These are phyloP conservation scores for Arremon brunneinucha DNA, from an alignment of 2,797 vertebrate genomes.

Conservation along the genomic window DNA sequence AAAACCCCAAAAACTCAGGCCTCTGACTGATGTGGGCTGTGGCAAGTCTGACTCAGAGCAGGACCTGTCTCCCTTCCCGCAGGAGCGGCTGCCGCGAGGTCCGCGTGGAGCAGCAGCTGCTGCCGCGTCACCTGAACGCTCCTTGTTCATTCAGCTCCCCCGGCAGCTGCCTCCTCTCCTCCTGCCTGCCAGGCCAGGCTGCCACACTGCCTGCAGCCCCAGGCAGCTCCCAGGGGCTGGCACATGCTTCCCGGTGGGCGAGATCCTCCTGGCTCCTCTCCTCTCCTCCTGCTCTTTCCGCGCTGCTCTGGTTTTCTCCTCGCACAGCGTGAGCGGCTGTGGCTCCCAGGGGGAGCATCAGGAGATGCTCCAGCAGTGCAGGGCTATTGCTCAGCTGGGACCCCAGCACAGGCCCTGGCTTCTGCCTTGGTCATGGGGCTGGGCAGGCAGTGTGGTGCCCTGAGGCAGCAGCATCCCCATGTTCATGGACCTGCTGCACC, in stretches of 20 bases:
- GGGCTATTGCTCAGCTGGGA: neutral
- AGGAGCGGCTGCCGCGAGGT: neutral
- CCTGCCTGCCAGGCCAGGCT: neutral
- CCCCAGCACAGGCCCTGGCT: rapidly evolving
- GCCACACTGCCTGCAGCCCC: rapidly evolving
- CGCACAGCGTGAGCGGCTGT: rapidly evolving
- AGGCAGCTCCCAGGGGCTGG: neutral
- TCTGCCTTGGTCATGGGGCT: rapidly evolving
- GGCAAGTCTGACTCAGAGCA: constrained; percentile 14
- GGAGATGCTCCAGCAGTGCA: neutral
- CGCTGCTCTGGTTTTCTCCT: neutral
- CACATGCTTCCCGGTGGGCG: rapidly evolving
- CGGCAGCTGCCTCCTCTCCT: constrained; percentile 2
- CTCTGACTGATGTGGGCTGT: neutral
- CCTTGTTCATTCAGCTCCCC: neutral
- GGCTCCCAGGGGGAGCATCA: rapidly evolving
- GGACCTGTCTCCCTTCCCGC: neutral
- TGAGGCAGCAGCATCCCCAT: neutral
- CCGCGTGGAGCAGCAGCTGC: neutral
- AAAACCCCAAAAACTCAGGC: neutral
- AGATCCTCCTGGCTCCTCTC: neutral
- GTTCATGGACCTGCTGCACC: rapidly evolving
- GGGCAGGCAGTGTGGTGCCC: rapidly evolving
- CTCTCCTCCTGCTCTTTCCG: neutral
- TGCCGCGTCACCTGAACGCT: neutral